These are phyloP conservation scores for Xenopus tropicalis DNA, from an alignment of 2,113 vertebrate genomes.

Conservation along the genomic window DNA sequence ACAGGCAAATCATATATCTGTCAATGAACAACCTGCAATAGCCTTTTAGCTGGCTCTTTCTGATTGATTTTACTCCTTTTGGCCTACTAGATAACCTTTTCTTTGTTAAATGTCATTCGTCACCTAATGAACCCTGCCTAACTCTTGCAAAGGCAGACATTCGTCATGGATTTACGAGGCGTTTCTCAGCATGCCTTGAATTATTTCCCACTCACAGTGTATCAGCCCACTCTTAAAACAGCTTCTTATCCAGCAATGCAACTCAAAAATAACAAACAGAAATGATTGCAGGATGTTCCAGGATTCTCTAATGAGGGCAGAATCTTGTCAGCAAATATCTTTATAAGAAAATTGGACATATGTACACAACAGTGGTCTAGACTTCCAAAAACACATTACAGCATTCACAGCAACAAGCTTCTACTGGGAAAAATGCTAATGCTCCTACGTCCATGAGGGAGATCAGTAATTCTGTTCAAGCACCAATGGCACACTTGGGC, in stretches of 20 bases:
- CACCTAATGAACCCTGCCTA: slow-evolving; percentile 30
- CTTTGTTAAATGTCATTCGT: slow-evolving; percentile 32
- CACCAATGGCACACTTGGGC: too few species aligned
- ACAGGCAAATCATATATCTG: slow-evolving; percentile 11
- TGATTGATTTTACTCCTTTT: slow-evolving; percentile 30
- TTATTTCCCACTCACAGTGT: slow-evolving; percentile 5
- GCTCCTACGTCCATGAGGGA: too few species aligned
- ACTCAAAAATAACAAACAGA: not conserved
- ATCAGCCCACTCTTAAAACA: not conserved
- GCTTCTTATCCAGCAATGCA: not conserved
- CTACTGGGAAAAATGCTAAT: too few species aligned
- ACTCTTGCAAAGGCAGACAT: slow-evolving; percentile 11
- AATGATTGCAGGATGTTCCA: not conserved
- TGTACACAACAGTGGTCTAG: not conserved
- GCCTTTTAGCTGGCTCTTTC: not conserved
- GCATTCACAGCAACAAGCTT: too few species aligned
- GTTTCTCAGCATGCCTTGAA: slow-evolving; percentile 3
- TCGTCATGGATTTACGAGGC: slow-evolving; percentile 27
- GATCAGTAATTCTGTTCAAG: too few species aligned
- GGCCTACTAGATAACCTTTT: slow-evolving; percentile 23
- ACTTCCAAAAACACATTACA: too few species aligned
- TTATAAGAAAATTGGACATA: not conserved
- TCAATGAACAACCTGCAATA: slow-evolving; percentile 11
- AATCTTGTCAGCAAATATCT: too few species aligned
- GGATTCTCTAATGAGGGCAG: not conserved